phyloP scores from a whole-genome alignment of 1,140 invertebrate species.

The Mizuhopecten yessoensis region DNA sequence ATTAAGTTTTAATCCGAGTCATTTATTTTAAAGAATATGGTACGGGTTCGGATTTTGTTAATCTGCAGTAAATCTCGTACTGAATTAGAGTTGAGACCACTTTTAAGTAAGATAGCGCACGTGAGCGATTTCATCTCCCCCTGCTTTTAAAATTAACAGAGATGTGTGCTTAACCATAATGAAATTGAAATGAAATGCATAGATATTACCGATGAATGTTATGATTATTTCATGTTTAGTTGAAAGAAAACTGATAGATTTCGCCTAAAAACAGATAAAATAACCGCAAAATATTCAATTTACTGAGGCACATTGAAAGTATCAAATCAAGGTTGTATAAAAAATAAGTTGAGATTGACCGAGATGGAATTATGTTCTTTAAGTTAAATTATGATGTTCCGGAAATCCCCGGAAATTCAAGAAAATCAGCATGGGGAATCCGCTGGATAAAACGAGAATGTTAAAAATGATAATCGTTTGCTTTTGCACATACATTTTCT shows the following conservation, averaged over 20 bases:
- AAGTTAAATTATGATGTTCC: no score
- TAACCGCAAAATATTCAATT: not conserved
- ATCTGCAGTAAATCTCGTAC: not conserved
- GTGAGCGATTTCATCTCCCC: not conserved
- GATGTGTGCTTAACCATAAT: not conserved
- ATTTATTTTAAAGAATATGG: not conserved
- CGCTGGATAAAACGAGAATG: no score
- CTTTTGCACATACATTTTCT: no score
- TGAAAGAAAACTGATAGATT: not conserved
- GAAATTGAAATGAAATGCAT: conserved; percentile 19
- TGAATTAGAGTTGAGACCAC: not conserved
- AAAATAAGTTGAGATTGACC: not conserved
- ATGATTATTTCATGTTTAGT: conserved; percentile 30
- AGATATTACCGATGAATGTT: not conserved
- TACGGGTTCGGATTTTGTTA: not conserved
- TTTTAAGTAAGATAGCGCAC: not conserved
- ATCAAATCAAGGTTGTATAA: not conserved
- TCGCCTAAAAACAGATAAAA: not conserved
- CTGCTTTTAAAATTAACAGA: not conserved
- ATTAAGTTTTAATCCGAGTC: not conserved
- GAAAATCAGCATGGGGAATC: no score
- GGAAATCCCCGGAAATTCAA: no score
- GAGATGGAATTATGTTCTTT: no score
- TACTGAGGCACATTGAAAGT: not conserved
- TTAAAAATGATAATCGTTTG: no score